Evolutionary conservation across 2,797 vertebrate genomes (phyloP), one percentile per base, ranked within the genome.

Genomic region (Coregonus ussuriensis): DNA sequence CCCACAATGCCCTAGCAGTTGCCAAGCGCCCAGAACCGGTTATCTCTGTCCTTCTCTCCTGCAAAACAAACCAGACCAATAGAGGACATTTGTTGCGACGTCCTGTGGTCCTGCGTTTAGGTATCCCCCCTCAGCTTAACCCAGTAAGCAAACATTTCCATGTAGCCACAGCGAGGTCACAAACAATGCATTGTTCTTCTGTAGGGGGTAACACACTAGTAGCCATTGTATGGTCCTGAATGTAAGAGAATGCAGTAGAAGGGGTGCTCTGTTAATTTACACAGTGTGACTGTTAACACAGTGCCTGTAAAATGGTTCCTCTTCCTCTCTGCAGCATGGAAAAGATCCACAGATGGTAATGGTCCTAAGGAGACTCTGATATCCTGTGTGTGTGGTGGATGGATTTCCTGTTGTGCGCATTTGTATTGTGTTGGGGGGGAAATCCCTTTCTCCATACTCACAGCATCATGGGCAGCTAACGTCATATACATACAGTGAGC

Each of bases 1-100:
- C 77, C 77, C 85, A 87, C 88, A 87, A 82, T 85, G 81, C 75
- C 82, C 21, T 63, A 80, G 71, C 80, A 82, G 87, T 87, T 89
- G 84, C 86, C 84, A 82, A 84, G 88, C 80, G 83, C 81, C 89
- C 76, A 67, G 71, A 37, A 25, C 29, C 71, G 47, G 71, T 84
- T 79, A 69, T 18, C 67, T 4, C 35, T 69, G 67, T 69, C 35
- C 18, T 41, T 35, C 16, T 35, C 9, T 47, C 18, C 62, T 16
- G 51, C 13, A 72, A 75, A 74, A 62, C 62, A 71, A 87, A 83
- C 85, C 80, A 79, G 71, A 74, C 71, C 69, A 76, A 67, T 75
- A 75, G 6, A 56, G 68, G 70, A 29, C 63, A 3, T 75, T 81
- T 84, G 88, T 89, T 77, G 87, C n/a, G 2, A 71, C 73, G 1